phyloP scores from a whole-genome alignment of 2,888 invertebrate genomes.

The Altica lythri region DNA sequence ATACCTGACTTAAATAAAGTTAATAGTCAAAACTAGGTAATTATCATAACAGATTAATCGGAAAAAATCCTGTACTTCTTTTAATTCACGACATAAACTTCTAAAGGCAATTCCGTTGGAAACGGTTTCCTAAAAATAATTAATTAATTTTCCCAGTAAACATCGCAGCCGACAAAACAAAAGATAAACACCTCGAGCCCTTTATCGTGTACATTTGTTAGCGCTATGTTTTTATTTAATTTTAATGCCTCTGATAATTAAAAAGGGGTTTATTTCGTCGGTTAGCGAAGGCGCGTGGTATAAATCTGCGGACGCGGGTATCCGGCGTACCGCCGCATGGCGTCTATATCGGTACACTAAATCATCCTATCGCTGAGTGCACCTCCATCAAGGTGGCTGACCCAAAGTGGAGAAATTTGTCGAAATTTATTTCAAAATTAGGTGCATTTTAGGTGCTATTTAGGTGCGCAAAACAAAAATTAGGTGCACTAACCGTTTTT shows the following conservation, averaged over 20 bases:
- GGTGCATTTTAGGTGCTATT: too few species aligned
- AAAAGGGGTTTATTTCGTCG: conserved; percentile 40
- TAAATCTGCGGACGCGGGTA: conserved; percentile 39
- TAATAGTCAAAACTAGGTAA: too few species aligned
- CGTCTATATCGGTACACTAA: conserved; percentile 53
- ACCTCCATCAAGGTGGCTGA: too few species aligned
- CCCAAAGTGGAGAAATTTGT: too few species aligned
- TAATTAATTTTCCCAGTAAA: conserved; percentile 16
- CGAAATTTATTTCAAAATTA: too few species aligned
- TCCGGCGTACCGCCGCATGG: conserved; percentile 45
- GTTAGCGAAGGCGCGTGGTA: conserved; percentile 7
- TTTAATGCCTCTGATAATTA: conserved; percentile 51
- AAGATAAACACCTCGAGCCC: conserved; percentile 22
- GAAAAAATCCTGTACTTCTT: too few species aligned
- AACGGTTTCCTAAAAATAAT: conserved; percentile 5
- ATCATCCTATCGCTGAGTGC: conserved; percentile 54
- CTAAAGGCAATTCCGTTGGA: conserved; percentile 7
- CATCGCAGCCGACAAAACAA: conserved; percentile 11
- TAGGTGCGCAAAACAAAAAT: too few species aligned
- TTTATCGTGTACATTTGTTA: conserved; percentile 25
- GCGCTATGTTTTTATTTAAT: conserved; percentile 23
- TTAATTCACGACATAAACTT: not conserved
- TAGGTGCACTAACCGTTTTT: too few species aligned
- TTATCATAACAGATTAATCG: too few species aligned
- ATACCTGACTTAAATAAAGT: too few species aligned